Conservation (phyloP, 2,888 invertebrate species). For the Periphyllus acericola region DNA sequence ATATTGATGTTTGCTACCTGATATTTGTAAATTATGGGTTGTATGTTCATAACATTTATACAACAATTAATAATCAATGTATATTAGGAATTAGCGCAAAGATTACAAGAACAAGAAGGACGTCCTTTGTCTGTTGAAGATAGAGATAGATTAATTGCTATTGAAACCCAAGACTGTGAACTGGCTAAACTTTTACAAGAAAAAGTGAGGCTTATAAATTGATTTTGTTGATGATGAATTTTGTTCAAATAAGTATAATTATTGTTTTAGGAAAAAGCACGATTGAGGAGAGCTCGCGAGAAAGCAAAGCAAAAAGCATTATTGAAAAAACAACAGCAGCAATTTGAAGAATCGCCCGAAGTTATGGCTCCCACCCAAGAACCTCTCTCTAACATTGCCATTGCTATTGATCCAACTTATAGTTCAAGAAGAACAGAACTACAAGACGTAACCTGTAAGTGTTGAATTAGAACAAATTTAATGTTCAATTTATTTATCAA, state of each 20-base stretch:
- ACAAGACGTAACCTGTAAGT: slow-evolving; percentile 33
- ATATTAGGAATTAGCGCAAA: slow-evolving; percentile 76
- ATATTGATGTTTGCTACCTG: slow-evolving; percentile 4
- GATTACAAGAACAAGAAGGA: slow-evolving; percentile 81
- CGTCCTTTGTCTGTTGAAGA: slow-evolving; percentile 69
- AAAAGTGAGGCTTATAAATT: slow-evolving; percentile 66
- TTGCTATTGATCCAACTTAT: slow-evolving; percentile 76
- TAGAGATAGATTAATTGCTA: slow-evolving; percentile 76
- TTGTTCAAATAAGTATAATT: neutral
- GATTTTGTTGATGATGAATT: neutral
- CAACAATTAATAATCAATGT: slow-evolving; percentile 38
- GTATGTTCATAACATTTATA: neutral
- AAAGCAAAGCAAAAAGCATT: slow-evolving; percentile 74
- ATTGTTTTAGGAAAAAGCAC: slow-evolving; percentile 73
- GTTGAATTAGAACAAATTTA: neutral
- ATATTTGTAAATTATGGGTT: neutral
- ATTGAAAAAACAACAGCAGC: slow-evolving; percentile 69
- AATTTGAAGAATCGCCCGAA: slow-evolving; percentile 64
- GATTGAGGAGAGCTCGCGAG: slow-evolving; percentile 77
- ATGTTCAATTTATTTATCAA: neutral
- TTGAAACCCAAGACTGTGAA: slow-evolving; percentile 84
- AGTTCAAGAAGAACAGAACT: slow-evolving; percentile 43
- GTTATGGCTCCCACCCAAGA: slow-evolving; percentile 64
- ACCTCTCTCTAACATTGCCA: slow-evolving; percentile 72
- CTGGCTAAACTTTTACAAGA: slow-evolving; percentile 81